Base-by-base conservation (phyloP, 2,797 vertebrate species). In the Lindbergichthys nudifrons region DNA sequence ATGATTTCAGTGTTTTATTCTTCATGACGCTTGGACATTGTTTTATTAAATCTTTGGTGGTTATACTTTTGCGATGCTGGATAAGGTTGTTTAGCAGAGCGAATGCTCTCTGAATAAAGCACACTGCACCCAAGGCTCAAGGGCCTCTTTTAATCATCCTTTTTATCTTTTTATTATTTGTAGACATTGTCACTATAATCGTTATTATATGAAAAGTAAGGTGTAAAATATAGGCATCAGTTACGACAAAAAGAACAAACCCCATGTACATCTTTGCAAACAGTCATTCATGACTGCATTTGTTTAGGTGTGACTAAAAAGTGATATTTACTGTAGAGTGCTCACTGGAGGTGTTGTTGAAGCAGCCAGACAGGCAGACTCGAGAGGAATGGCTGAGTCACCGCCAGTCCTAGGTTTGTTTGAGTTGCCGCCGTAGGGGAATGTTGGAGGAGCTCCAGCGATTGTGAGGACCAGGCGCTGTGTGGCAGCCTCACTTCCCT, bases 391-490 rank as follows among this genome's bases (percentile, higher is more conserved):
- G 87, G 83, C 85, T 94, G 93, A 94, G 90, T 93, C 94, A 94
- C 84, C 70, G 75, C 88, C 81, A 50, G 81, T 72, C 85, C 82
- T 78, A 83, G 87, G 83, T 88, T 90, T 94, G 92, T 93, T 92
- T 92, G 87, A 91, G 79, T 86, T 83, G 85, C 86, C 78, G 78
- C 68, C 5, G 43, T 15, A 68, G 84, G 83, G 78, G 85, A 82
- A 89, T 91, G 88, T 92, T 95, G 94, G 94, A 94, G 80, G 39
- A 32, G 76, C 87, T 94, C 94, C 94, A 95, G 91, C 64, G 89
- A 94, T 94, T 94, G 93, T 94, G 87, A 92, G 64, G 83, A 66
- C 80, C 80, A 77, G 86, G 69, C 83, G 56, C 74, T 78, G 84
- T 75, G 85, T 80, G 79, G 81, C 82, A 81, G 82, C 66, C 78